phyloP scores from a whole-genome alignment of 1,140 invertebrate genomes.

The Heliothis virescens region DNA sequence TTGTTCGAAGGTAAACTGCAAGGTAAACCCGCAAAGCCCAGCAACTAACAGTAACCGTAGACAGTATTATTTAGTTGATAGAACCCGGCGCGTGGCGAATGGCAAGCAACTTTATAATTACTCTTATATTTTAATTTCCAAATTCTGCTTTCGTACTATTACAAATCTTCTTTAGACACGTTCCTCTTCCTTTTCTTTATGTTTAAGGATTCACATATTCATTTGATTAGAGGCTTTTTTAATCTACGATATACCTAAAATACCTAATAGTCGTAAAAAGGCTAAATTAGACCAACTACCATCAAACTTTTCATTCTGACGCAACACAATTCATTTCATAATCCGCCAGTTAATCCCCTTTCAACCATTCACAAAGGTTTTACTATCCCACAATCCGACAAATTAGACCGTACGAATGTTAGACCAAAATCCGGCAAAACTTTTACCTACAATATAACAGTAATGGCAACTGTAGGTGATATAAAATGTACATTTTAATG shows the following conservation, averaged over 20 bases:
- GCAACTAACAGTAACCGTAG: constrained; percentile 27
- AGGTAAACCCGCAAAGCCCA: constrained; percentile 35
- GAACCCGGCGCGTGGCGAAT: neutral
- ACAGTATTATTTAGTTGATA: constrained; percentile 4
- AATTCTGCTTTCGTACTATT: neutral
- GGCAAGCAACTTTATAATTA: neutral
- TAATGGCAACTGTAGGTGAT: constrained; percentile 4
- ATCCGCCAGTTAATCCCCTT: neutral
- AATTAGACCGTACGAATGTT: constrained; percentile 6
- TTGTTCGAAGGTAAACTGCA: constrained; percentile 36
- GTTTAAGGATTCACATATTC: no score
- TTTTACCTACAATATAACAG: neutral
- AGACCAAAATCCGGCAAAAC: neutral
- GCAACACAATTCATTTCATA: no score
- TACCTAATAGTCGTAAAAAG: no score
- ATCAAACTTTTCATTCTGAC: no score
- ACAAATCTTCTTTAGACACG: neutral
- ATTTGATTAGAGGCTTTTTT: no score
- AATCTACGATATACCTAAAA: no score
- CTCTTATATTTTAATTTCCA: neutral
- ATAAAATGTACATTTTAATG: constrained; percentile 28
- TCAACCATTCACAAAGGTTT: neutral
- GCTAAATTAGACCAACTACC: no score
- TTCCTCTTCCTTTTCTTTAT: neutral
- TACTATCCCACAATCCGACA: constrained; percentile 1